Evolutionary conservation across 2,888 invertebrate genomes (phyloP), one percentile per base, ranked within the genome.

Genomic region (Nudaria mundana): DNA sequence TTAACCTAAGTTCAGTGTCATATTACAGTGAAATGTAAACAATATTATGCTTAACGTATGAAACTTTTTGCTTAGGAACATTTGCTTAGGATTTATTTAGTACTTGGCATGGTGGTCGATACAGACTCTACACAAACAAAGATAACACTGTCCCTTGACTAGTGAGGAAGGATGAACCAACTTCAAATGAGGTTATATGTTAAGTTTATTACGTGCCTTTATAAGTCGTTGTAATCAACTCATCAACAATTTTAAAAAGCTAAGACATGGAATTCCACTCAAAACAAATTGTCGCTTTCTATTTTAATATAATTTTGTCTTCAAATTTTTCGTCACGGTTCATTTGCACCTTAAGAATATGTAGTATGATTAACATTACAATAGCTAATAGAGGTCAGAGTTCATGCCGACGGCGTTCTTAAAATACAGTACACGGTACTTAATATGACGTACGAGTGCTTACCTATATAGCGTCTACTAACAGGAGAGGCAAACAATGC

Each of bases 361-460:
- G n/a, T n/a, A 40, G 34, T 66, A 62, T 56, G 60, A 80, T 81
- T 81, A 74, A 69, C 81, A 82, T 82, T 65, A 82, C 79, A 84
- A 83, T 82, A 67, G 76, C 64, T 54, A 52, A 75, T 73, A 53
- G 75, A 79, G 81, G 80, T 76, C 76, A 68, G 66, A 78, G 84
- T 79, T 83, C 77, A 77, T 66, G 63, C 66, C 56, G 65, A 66
- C 56, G 66, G 63, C 75, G 81, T 78, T 76, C 80, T 74, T 75
- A 78, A 76, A 78, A 76, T 71, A 67, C 59, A 69, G 63, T 66
- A 60, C 67, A 66, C 57, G 53, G 52, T 51, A 67, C 60, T 64
- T 57, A 60, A 56, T 44, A 56, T 66, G 53, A 34, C 33, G 32
- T 52, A 52, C 20, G 13, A 11, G 24, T 42, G 42, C 28, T 5